Conservation (phyloP, 1,140 invertebrate species). For the Argopecten irradians region DNA sequence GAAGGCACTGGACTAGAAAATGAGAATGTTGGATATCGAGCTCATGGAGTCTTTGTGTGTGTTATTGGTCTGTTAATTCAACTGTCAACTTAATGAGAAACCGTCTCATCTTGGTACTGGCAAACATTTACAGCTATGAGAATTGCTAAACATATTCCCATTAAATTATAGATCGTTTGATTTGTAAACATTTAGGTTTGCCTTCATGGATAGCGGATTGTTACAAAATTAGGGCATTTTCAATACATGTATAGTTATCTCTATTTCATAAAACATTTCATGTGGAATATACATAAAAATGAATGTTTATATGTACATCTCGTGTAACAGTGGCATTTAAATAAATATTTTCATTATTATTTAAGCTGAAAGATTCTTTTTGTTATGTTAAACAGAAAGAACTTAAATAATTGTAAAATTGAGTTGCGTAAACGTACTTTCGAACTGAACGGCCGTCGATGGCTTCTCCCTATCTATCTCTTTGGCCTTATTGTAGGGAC, state of each 20-base stretch:
- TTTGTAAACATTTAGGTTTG: no score
- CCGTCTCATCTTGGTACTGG: not conserved
- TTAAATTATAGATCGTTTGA: not conserved
- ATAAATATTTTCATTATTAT: no score
- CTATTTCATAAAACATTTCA: no score
- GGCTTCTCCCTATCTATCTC: conserved; percentile 12
- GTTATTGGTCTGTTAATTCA: not conserved
- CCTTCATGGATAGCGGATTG: no score
- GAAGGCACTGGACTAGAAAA: not conserved
- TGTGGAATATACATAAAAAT: no score
- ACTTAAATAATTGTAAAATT: no score
- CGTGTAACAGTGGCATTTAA: no score
- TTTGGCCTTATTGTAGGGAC: conserved; percentile 40
- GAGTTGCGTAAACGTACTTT: not conserved
- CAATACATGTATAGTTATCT: no score
- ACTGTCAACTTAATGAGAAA: not conserved
- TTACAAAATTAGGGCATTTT: no score
- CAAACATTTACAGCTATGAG: not conserved
- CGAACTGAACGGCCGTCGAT: conserved; percentile 3
- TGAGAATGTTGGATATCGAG: not conserved
- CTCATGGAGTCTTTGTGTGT: not conserved
- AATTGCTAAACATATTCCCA: not conserved
- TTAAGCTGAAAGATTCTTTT: no score
- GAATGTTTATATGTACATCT: no score
- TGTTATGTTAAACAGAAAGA: no score